phyloP scores from a whole-genome alignment of 2,797 vertebrate genomes.

The Tangara arthus region DNA sequence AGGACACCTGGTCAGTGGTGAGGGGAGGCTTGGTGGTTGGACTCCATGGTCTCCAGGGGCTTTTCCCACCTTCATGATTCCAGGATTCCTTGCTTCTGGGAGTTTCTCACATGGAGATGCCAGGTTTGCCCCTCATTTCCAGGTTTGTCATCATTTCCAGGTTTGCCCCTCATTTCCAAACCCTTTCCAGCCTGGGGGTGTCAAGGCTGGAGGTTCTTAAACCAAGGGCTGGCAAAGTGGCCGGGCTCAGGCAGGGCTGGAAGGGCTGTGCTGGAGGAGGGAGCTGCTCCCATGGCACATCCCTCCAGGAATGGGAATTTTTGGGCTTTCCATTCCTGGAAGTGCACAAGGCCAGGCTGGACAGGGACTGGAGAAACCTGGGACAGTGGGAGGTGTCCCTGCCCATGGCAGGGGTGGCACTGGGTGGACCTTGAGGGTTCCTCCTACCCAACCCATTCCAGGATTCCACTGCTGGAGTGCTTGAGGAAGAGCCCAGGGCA shows the following conservation, averaged over 20 bases:
- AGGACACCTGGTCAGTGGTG: not conserved
- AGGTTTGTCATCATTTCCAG: not conserved
- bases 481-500: not conserved
- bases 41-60: not conserved
- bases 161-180: not conserved
- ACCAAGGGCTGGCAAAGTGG: not conserved
- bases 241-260: not conserved
- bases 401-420: not conserved
- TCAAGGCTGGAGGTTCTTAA: not conserved
- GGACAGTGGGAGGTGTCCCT: not conserved
- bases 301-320: not conserved
- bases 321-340: not conserved
- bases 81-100: not conserved
- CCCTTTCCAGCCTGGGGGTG: not conserved
- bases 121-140: not conserved
- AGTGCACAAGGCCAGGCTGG: not conserved
- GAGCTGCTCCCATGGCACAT: not conserved
- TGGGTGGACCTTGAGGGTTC: not conserved
- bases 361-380: not conserved
- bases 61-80: not conserved
- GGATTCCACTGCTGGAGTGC: not conserved
- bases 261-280: not conserved
- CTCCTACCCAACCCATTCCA: not conserved
- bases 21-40: not conserved
- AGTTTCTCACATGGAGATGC: not conserved